Evolutionary conservation across 2,113 vertebrate genomes (phyloP), one percentile per base, ranked within the genome.

Genomic region (Platysteira castanea): DNA sequence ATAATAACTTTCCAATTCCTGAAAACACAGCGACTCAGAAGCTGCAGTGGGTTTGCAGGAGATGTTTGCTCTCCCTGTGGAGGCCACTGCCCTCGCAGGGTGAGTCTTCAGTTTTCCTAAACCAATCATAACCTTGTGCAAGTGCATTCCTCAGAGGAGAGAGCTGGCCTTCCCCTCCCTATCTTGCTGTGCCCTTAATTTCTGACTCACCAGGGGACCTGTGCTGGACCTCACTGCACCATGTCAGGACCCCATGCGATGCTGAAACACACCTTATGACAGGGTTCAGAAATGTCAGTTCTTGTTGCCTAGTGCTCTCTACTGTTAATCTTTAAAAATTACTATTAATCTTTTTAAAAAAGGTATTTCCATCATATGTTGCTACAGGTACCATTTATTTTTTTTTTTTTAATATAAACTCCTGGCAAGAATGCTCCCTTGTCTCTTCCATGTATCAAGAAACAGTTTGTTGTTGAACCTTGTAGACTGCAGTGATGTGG

Each of bases 51-150:
- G 19, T 68, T 87, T 6, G 2, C 52, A 78, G 59, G 33, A 77
- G 19, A 15, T 33, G 13, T 61, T 42, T 84, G 30, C 23, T 93
- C n/a, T n/a, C 23, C 0, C 0, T 1, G 1, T 17, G 31, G 60
- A 89, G 28, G 31, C 41, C 3, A 4, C 53, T 0, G 0, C 57
- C 28, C 14, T 59, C 0, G 0, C 0, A 0, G 31, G 11, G 9
- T 2, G 1, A 64, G 46, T 42, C 68, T 30, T 77, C 7, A 3
- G 12, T 70, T 81, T 52, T 60, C 44, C 44, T 37, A 59, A 88
- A 52, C 17, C 2, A 11, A 23, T 13, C 5, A 5, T 21, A 82
- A 52, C 61, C 31, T 76, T 0, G 0, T 59, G 30, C 15, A 59
- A 41, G 23, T 2, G 1, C 46, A 53, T 42, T 53, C 12, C 15